Base-by-base conservation (phyloP, 23 tunicate genomes). In the Pegea sp. region DNA sequence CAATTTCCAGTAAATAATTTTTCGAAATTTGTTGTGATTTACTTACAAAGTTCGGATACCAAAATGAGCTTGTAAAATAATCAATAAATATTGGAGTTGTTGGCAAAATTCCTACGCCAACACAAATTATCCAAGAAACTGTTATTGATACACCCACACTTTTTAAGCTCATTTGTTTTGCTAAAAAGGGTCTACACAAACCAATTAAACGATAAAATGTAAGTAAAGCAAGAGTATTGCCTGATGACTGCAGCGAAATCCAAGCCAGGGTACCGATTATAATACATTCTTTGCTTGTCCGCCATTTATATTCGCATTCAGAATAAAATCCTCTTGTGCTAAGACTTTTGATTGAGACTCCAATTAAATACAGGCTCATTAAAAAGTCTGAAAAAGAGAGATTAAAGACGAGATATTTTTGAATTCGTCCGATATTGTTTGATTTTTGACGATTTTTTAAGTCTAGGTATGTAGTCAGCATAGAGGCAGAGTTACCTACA, bases 351-450 rank as follows among this genome's bases (percentile, higher is more conserved):
- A 34, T 33, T 5, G 62, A 44, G 13, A 70, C 48, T 29, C 44
- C 22, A 11, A 70, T 30, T 19, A 70, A 53, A 42, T 70, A 70
- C 30, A 70, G 24, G 5, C 77, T 62, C 77, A 70, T 70, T 4
- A 70, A 16, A 4, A 70, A 19, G 48, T 70, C 77, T 4, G 77
- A 33, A 34, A 62, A 25, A 2, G 77, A 53, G 21, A 70, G 44
- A 34, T 70, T 70, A 24, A 70, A 34, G 28, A 70, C n/a, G 16
- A 70, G 20, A 7, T 52, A 3, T 24, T 43, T 67, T 8, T 60
- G 29, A 29, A 7, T 8, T n/a, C 22, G n/a, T 3, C 23, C 24
- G 2, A 60, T 27, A 3, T 31, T 58, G 7, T 33, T 11, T 4
- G 24, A n/a, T 24, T 43, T 3, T 3, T 42, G 21, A 26, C 29